Percentiles rank a stretch among this genome's conserved stretches.
phyloP scores from a whole-genome alignment of 2,797 vertebrate genomes.

The Bradypodion ventrale region DNA sequence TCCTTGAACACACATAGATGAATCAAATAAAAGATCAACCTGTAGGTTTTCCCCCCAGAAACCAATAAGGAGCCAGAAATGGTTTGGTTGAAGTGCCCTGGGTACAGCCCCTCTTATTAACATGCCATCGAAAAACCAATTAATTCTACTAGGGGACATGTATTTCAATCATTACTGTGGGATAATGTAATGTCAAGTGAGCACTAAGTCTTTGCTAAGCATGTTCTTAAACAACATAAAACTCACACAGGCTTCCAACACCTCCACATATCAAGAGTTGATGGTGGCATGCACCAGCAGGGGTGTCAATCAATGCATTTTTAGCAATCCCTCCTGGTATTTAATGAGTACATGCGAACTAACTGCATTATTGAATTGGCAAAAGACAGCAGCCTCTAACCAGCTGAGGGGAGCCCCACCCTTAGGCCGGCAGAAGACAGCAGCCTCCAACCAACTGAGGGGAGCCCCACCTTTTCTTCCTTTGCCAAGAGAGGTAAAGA shows the following conservation, averaged over 20 bases:
- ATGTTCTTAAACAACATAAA: constrained; percentile 52
- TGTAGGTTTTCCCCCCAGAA: neutral
- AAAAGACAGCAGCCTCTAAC: too few relatives aligned
- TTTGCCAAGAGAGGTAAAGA: too few relatives aligned
- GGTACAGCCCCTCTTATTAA: constrained; percentile 56
- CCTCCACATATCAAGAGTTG: neutral
- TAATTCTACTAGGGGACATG: constrained; percentile 51
- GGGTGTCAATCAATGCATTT: constrained; percentile 30
- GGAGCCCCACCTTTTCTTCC: too few relatives aligned
- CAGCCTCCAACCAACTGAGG: too few relatives aligned
- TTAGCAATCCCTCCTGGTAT: constrained; percentile 18
- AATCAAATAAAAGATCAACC: constrained; percentile 11
- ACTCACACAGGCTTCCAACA: constrained; percentile 10
- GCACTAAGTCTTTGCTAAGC: constrained; percentile 60
- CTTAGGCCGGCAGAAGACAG: too few relatives aligned
- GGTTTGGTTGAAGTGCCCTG: constrained; percentile 36
- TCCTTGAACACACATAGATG: neutral
- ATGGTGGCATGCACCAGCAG: neutral
- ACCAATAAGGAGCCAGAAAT: constrained; percentile 37
- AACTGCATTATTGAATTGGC: constrained; percentile 49
- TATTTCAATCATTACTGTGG: constrained; percentile 30
- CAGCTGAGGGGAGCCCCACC: too few relatives aligned
- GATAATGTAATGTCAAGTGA: constrained; percentile 62
- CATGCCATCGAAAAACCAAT: constrained; percentile 53
- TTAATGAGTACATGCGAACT: constrained; percentile 40